These are phyloP conservation scores for Coccyzus lansbergi DNA, from an alignment of 2,797 vertebrate genomes.

Conservation along the genomic window DNA sequence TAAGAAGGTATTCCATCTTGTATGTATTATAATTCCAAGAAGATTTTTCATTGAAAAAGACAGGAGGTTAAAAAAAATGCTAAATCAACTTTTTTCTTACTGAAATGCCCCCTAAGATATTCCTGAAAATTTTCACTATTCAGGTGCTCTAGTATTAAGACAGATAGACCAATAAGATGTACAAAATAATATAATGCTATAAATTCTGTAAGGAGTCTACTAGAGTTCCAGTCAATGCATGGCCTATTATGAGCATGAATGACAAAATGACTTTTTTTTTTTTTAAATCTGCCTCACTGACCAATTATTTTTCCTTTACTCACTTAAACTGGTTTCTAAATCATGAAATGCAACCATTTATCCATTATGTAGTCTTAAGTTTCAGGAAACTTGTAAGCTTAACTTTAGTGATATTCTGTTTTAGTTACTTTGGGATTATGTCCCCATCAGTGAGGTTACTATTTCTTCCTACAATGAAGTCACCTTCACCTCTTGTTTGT, in stretches of 20 bases:
- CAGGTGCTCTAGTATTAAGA: background rate
- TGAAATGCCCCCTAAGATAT: background rate
- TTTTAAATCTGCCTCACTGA: background rate
- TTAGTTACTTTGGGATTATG: background rate
- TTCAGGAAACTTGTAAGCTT: background rate
- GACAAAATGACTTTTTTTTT: background rate
- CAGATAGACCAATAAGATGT: background rate
- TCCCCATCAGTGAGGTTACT: background rate
- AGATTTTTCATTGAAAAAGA: background rate
- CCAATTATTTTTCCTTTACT: background rate
- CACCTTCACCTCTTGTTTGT: background rate
- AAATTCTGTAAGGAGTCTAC: background rate
- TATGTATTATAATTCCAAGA: background rate
- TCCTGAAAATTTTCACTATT: background rate
- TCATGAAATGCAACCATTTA: fast-evolving
- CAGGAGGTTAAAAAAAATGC: background rate
- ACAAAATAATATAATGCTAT: background rate
- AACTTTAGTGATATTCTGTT: background rate
- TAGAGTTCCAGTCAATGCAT: background rate
- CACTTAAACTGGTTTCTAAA: background rate
- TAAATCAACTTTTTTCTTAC: background rate
- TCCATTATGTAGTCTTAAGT: background rate
- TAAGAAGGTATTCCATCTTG: background rate
- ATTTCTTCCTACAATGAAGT: background rate
- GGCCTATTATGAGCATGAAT: background rate